Base-by-base conservation (phyloP, 2,888 invertebrate genomes). In the Bruchidius siliquastri region DNA sequence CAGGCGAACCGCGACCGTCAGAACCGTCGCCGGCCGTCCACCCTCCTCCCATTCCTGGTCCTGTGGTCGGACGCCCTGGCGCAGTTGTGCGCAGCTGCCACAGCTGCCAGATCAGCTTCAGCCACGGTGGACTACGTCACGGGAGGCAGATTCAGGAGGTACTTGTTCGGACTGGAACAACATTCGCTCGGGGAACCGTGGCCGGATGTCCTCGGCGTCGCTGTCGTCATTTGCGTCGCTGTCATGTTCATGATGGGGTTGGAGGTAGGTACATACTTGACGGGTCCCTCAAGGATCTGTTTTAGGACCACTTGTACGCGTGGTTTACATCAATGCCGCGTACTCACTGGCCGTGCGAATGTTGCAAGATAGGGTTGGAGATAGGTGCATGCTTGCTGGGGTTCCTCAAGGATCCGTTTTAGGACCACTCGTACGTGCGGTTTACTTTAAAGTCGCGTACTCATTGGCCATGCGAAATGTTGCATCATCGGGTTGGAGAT, bases 401-500 rank as follows among this genome's bases (percentile, higher is more conserved):
- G 3, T 30, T 8, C 30, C 30, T 30, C 30, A 30, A 30, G 30
- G 30, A 30, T 6, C 30, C 30, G 8, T 8, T 30, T 30, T 30
- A 8, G 8, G 30, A 8, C 30, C 8, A 30, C 30, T 30, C 30
- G 30, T 8, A 30, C 8, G 8, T 8, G 3, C 8, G 30, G 30
- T 8, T 8, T 30, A 30, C n/a, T n/a, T n/a, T n/a, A n/a, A n/a
- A n/a, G n/a, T n/a, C n/a, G n/a, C n/a, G n/a, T n/a, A n/a, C n/a
- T n/a, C n/a, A n/a, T n/a, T n/a, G n/a, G n/a, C n/a, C n/a, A n/a
- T n/a, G n/a, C n/a, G n/a, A n/a, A n/a, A n/a, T n/a, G n/a, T n/a
- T n/a, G n/a, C 79, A 91, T 91, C 90, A 88, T 91, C 79, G 91
- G 91, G 66, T 83, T 91, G 67, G 91, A 91, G 87, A 90, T 90